Evolutionary conservation across 2,888 invertebrate species (phyloP).

Genomic region (Venusia cambrica): DNA sequence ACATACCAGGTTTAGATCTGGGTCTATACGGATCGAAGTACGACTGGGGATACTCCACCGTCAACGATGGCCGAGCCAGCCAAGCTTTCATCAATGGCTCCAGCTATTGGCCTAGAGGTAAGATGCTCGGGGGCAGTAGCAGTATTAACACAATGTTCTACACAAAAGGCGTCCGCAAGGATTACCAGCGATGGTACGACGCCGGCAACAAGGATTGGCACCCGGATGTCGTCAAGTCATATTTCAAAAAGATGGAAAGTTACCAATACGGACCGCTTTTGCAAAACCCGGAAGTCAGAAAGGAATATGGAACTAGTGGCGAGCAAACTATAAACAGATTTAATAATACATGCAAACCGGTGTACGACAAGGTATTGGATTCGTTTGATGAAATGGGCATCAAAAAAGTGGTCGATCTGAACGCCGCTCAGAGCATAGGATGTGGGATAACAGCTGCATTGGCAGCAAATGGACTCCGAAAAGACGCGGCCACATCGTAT

Average conservation of each 20-base stretch:
- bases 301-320: slow-evolving; percentile 61
- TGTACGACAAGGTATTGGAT: slow-evolving; percentile 44
- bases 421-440: slow-evolving; percentile 64
- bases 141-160: slow-evolving; percentile 81
- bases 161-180: slow-evolving; percentile 68
- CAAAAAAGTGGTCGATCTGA: slow-evolving; percentile 42
- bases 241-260: slow-evolving; percentile 75
- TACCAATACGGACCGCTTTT: slow-evolving; percentile 41
- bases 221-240: slow-evolving; percentile 68
- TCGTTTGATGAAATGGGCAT: slow-evolving; percentile 71
- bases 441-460: slow-evolving; percentile 68
- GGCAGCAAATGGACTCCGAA: slow-evolving; percentile 57
- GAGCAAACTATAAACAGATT: slow-evolving; percentile 66
- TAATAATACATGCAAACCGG: slow-evolving; percentile 55
- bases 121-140: slow-evolving; percentile 81
- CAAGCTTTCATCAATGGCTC: slow-evolving; percentile 75
- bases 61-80: slow-evolving; percentile 86
- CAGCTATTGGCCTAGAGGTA: slow-evolving; percentile 81
- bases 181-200: slow-evolving; percentile 76
- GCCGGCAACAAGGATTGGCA: slow-evolving; percentile 79
- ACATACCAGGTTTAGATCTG: slow-evolving; percentile 41
- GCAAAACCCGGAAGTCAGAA: slow-evolving; percentile 31
- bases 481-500: slow-evolving; percentile 17
- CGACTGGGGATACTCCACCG: slow-evolving; percentile 92
- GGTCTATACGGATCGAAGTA: slow-evolving; percentile 57